Evolutionary conservation across 2,113 vertebrate genomes (phyloP).

Genomic region (Festucalex cinctus): DNA sequence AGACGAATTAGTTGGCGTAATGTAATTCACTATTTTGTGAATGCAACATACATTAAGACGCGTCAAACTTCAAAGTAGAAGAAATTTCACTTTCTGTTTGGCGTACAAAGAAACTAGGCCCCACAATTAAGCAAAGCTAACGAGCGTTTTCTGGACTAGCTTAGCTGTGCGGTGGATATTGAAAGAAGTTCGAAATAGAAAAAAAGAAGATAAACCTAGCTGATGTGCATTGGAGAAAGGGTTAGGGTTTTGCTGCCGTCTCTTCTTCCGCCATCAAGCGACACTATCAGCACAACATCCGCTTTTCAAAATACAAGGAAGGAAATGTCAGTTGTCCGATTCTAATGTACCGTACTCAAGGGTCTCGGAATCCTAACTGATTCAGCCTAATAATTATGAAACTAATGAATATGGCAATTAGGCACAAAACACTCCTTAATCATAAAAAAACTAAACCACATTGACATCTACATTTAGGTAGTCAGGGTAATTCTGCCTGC

Average conservation of each 20-base stretch:
- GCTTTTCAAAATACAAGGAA: neutral
- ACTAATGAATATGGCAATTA: too few relatives aligned
- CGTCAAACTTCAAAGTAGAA: neutral
- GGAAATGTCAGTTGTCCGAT: too few relatives aligned
- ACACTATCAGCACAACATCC: neutral
- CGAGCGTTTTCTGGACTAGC: neutral
- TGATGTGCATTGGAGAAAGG: neutral
- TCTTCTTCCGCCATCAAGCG: neutral
- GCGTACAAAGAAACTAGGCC: neutral
- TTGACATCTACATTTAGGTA: too few relatives aligned
- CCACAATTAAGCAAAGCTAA: neutral
- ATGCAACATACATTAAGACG: neutral
- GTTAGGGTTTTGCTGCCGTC: neutral
- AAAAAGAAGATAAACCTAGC: neutral
- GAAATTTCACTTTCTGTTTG: neutral
- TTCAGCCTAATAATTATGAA: too few relatives aligned
- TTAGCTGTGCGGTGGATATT: neutral
- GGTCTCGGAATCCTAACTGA: too few relatives aligned
- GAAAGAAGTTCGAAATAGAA: neutral
- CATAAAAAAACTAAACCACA: too few relatives aligned
- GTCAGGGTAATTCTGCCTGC: too few relatives aligned
- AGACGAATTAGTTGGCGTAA: neutral
- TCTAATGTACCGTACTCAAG: too few relatives aligned
- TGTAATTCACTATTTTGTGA: neutral
- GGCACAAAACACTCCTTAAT: too few relatives aligned